These are phyloP conservation scores for Timema podura DNA, from an alignment of 2,888 invertebrate species.

Conservation along the genomic window DNA sequence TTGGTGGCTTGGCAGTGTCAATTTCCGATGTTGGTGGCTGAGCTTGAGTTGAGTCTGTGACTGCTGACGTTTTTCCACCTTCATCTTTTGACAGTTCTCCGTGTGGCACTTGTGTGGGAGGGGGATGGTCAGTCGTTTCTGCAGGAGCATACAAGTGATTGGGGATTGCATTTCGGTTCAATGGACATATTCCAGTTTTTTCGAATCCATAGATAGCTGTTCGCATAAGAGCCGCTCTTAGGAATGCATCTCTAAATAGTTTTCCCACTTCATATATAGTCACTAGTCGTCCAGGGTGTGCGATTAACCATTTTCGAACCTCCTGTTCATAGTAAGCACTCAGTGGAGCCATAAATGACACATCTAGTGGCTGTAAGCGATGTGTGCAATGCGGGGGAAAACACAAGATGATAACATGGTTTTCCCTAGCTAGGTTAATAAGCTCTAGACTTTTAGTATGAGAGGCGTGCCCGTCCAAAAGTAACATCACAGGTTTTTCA, in stretches of 20 bases:
- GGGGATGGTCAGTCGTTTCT: no score
- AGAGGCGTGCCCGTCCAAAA: neutral
- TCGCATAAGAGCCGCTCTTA: neutral
- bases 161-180: neutral
- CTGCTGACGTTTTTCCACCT: no score
- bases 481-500: neutral
- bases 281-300: neutral
- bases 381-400: constrained; percentile 9
- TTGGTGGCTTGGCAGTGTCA: no score
- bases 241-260: neutral
- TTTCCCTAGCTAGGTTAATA: constrained; percentile 11
- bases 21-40: no score
- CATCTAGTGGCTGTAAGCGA: neutral
- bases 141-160: no score
- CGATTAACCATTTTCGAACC: constrained; percentile 5
- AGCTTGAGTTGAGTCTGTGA: no score
- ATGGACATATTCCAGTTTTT: constrained; percentile 6
- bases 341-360: constrained; percentile 5
- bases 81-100: no score
- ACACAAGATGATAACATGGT: neutral
- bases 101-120: no score
- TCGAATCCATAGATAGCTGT: neutral
- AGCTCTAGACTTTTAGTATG: constrained; percentile 4
- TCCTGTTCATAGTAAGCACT: neutral
- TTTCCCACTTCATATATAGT: constrained; percentile 6